A percentile compares a stretch with the other conserved stretches of the same genome.
These are phyloP conservation scores for Herpetotheres cachinnans DNA, from an alignment of 2,113 vertebrate species.

Conservation along the genomic window DNA sequence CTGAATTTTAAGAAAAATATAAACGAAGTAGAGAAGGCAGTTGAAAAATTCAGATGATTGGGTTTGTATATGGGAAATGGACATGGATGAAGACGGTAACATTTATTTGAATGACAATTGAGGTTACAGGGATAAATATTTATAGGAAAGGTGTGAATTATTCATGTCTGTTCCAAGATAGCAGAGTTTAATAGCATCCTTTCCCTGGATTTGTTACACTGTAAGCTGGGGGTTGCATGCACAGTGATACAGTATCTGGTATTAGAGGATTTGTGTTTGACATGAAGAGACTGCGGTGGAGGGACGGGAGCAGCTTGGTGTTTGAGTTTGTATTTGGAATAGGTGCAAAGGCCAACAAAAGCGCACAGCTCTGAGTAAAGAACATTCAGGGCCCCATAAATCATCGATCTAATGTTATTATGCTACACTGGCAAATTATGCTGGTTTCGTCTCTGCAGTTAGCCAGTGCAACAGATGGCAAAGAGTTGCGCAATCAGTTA, in stretches of 20 bases:
- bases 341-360: neutral
- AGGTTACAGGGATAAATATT: slow-evolving; percentile 65
- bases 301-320: neutral
- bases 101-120: slow-evolving; percentile 28
- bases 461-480: slow-evolving; percentile 67
- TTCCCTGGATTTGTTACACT: slow-evolving; percentile 18
- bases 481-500: slow-evolving; percentile 62
- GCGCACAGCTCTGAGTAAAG: slow-evolving; percentile 3
- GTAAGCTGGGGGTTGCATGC: neutral
- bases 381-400: slow-evolving; percentile 42
- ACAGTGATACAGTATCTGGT: neutral
- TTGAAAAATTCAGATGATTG: neutral
- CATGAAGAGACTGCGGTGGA: neutral
- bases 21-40: neutral
- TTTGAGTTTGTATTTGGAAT: neutral
- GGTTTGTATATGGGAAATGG: neutral
- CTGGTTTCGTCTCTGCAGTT: slow-evolving; percentile 48
- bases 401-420: slow-evolving; percentile 57
- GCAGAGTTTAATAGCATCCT: slow-evolving; percentile 23
- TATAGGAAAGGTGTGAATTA: slow-evolving; percentile 62
- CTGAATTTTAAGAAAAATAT: neutral
- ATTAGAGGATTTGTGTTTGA: slow-evolving; percentile 13
- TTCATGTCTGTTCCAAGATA: slow-evolving; percentile 50
- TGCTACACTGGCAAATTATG: slow-evolving; percentile 49
- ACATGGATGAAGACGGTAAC: neutral